phyloP scores from a whole-genome alignment of 2,888 invertebrate genomes.

The Dolichomitus sp. region DNA sequence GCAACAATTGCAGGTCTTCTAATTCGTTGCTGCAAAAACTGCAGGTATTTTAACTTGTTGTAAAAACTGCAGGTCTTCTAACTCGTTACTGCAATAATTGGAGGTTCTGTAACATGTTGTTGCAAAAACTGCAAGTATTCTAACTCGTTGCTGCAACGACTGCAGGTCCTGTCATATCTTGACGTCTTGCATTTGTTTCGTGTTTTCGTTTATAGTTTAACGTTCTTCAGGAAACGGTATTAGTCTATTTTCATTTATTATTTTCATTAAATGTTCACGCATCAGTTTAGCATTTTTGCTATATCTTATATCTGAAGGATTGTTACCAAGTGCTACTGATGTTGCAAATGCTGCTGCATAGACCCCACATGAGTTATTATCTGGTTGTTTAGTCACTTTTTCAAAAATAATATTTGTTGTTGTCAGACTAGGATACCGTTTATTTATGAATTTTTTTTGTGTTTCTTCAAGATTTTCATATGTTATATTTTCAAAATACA shows the following conservation, averaged over 20 bases:
- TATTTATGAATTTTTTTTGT: conserved; percentile 1
- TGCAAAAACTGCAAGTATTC: neutral
- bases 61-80: neutral
- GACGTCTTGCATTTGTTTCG: too few relatives aligned
- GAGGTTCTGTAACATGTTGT: neutral
- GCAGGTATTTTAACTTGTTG: neutral
- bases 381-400: conserved; percentile 36
- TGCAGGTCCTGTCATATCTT: neutral
- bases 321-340: conserved; percentile 10
- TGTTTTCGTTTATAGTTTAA: neutral
- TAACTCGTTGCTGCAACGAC: neutral
- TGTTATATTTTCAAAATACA: neutral
- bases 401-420: conserved; percentile 17
- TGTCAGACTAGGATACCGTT: conserved; percentile 36
- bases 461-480: conserved; percentile 1
- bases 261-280: conserved; percentile 18
- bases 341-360: neutral
- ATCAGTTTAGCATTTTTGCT: conserved; percentile 16
- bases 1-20: neutral
- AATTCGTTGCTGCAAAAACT: neutral
- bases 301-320: conserved; percentile 39
- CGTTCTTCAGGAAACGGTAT: conserved; percentile 27
- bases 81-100: neutral
- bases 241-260: conserved; percentile 16
- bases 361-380: conserved; percentile 9